Conservation (phyloP, 2,888 invertebrate species). For the Monoplex corrugatus region DNA sequence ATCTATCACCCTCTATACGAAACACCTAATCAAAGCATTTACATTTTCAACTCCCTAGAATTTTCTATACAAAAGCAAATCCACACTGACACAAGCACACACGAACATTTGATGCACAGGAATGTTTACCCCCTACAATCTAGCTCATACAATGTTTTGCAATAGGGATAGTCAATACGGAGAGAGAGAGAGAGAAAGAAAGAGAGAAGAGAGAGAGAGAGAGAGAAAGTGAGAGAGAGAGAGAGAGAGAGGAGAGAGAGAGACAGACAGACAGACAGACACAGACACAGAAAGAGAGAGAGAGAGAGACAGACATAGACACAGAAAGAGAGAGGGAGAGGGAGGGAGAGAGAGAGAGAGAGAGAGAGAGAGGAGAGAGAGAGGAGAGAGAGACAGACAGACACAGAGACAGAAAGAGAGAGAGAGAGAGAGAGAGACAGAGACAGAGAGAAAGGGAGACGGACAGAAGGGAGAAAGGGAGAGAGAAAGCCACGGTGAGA, state of each 20-base stretch:
- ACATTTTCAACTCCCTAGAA: too few relatives aligned
- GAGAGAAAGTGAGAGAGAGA: not conserved
- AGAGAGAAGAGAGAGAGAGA: not conserved
- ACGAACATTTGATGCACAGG: too few relatives aligned
- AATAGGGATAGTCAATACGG: not conserved
- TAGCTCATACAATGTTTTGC: too few relatives aligned
- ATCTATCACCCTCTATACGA: too few relatives aligned
- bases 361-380: not conserved
- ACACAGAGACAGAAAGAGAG: slow-evolving; percentile 3
- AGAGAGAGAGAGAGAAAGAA: not conserved
- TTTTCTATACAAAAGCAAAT: too few relatives aligned
- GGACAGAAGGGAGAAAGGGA: not conserved
- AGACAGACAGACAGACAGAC: not conserved
- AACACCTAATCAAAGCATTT: too few relatives aligned
- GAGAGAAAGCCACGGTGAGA: slow-evolving; percentile 22
- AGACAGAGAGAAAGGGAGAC: not conserved
- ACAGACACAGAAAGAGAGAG: not conserved
- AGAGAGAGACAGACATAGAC: not conserved
- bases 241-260: not conserved
- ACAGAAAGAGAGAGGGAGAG: not conserved
- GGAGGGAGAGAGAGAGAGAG: not conserved
- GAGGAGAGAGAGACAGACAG: not conserved
- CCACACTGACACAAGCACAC: too few relatives aligned
- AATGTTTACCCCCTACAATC: too few relatives aligned
- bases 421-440: not conserved